A percentile compares a stretch with the other conserved stretches of the same genome.
These are phyloP conservation scores for Cyphomyrus plagiostoma DNA, from an alignment of 2,113 vertebrate genomes.

Conservation along the genomic window DNA sequence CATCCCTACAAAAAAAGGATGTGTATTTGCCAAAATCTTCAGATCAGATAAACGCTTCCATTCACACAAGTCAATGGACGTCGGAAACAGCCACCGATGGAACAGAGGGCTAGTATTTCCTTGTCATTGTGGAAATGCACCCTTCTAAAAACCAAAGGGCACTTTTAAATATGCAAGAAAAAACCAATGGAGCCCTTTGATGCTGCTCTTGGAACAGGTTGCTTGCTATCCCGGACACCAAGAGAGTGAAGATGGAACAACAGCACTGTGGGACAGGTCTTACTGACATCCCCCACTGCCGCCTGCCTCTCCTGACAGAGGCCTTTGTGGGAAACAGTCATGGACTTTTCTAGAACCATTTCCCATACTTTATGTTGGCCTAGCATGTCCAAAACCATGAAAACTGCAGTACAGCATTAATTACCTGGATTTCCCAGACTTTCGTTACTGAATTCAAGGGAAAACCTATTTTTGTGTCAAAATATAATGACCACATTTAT, in stretches of 20 bases:
- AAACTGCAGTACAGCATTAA: background rate
- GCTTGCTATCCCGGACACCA: background rate
- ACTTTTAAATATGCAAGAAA: background rate
- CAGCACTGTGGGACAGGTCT: slow-evolving; percentile 21
- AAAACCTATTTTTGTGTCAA: background rate
- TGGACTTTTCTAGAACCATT: slow-evolving; percentile 14
- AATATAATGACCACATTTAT: background rate
- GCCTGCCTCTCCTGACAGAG: slow-evolving; percentile 20
- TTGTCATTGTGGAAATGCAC: slow-evolving; percentile 6
- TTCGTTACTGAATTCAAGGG: background rate
- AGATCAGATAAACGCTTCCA: background rate
- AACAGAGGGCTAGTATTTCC: slow-evolving; percentile 14
- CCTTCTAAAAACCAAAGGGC: background rate
- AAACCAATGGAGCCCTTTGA: background rate
- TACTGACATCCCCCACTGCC: slow-evolving; percentile 31
- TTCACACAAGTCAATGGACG: slow-evolving; percentile 11
- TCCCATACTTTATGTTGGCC: slow-evolving; percentile 15
- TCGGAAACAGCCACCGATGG: slow-evolving; percentile 2
- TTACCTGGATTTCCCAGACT: background rate
- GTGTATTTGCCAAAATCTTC: background rate
- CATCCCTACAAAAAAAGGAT: background rate
- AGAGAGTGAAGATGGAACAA: slow-evolving; percentile 2
- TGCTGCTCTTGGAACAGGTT: background rate
- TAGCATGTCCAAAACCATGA: background rate
- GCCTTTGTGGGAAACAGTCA: slow-evolving; percentile 16